phyloP scores from a whole-genome alignment of 2,888 invertebrate species.

The Cepaea hortensis region DNA sequence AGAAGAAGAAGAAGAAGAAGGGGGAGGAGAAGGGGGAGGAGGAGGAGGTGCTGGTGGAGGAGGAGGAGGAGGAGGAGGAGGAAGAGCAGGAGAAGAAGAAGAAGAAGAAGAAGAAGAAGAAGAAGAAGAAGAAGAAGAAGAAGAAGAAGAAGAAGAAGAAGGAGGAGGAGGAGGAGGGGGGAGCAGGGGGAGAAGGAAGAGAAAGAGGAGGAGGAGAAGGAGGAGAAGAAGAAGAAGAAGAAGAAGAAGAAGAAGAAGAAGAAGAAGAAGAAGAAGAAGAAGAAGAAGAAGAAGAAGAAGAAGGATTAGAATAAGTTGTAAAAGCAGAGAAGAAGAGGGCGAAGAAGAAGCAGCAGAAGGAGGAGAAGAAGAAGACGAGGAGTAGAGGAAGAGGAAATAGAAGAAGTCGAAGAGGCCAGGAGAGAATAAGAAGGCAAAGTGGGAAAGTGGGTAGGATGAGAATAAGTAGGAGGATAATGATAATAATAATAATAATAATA shows the following conservation, averaged over 20 bases:
- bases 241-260: slow-evolving; percentile 34
- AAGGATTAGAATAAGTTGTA: slow-evolving; percentile 9
- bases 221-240: slow-evolving; percentile 31
- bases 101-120: slow-evolving; percentile 35
- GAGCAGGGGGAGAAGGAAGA: not conserved
- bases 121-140: slow-evolving; percentile 34
- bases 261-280: slow-evolving; percentile 31
- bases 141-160: slow-evolving; percentile 32
- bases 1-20: too few relatives aligned
- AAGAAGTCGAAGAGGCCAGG: too few relatives aligned
- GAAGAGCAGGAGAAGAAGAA: slow-evolving; percentile 3
- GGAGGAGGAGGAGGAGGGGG: not conserved
- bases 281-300: slow-evolving; percentile 30
- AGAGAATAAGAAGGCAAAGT: too few relatives aligned
- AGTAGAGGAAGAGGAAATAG: too few relatives aligned
- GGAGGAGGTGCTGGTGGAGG: too few relatives aligned
- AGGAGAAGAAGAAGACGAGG: too few relatives aligned
- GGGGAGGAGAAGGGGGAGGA: too few relatives aligned
- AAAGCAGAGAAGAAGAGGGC: slow-evolving; percentile 14
- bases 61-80: not conserved
- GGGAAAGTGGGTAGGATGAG: too few relatives aligned
- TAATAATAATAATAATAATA: too few relatives aligned
- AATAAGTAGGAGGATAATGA: too few relatives aligned
- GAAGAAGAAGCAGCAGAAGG: slow-evolving; percentile 13
- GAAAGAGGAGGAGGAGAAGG: slow-evolving; percentile 2